Evolutionary conservation across 2,888 invertebrate genomes (phyloP), one percentile per base, ranked within the genome.

Genomic region (Drosophila neotestacea): DNA sequence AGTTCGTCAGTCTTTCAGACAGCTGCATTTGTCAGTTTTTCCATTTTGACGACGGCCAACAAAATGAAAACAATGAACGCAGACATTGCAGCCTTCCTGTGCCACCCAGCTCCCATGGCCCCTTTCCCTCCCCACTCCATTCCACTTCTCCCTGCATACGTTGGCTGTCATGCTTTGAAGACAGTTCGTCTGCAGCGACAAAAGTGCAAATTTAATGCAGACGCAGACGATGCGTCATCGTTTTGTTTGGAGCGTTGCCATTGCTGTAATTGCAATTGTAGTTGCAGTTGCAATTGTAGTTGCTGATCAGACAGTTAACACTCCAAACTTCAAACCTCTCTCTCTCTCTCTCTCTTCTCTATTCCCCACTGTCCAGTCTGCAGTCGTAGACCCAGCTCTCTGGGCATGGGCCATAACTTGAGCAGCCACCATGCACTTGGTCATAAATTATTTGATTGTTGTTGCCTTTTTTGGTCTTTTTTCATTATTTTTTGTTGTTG

Each of bases 371-470:
- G 13, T 16, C 9, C 54, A n/a, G 36, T 46, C 27, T 48, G 42
- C 47, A 48, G 56, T 55, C 10, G n/a, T 50, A 58, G 62, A 51
- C 36, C 34, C 58, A 55, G 58, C 75, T 73, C 44, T 61, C 7
- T 56, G 63, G 64, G 56, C 61, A 56, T 71, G 78, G 71, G 77
- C 84, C 72, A 86, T 81, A 88, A 88, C 74, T 76, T 83, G 86
- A 70, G 71, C 81, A 75, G 85, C 85, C 89, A 87, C 85, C 89
- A 85, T 85, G 80, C 88, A 85, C 72, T 81, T 81, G 89, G 77
- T 73, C 83, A 89, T 85, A 85, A 85, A 85, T 85, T 89, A 85
- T 81, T 88, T 85, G 85, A 88, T 85, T 73, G 81, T 85, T 82
- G 85, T 67, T 81, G 85, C 63, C 44, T 58, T 68, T 72, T 63